A percentile compares a stretch with the other conserved stretches of the same genome.
Evolutionary conservation across 2,797 vertebrate species (phyloP).

Genomic region (Craterocephalus amniculus): DNA sequence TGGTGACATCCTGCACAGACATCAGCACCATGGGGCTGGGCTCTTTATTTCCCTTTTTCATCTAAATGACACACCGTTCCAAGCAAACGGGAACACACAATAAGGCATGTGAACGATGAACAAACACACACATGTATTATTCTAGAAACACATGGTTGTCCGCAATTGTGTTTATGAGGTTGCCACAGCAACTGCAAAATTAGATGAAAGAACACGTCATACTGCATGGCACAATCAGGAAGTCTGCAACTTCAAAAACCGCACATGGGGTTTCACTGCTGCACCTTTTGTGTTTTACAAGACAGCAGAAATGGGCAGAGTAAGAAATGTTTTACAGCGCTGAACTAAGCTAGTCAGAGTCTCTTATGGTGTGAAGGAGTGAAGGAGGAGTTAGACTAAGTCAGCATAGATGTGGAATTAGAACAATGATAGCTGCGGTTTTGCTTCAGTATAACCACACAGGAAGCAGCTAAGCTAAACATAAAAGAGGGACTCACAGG

Average conservation of each 20-base stretch:
- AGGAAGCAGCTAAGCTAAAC: constrained; percentile 59
- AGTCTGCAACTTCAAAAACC: constrained; percentile 28
- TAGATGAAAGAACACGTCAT: constrained; percentile 5
- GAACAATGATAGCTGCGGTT: constrained; percentile 44
- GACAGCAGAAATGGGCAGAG: background rate
- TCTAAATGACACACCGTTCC: constrained; percentile 71
- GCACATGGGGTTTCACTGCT: constrained; percentile 7
- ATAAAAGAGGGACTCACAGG: constrained; percentile 86
- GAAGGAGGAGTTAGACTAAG: constrained; percentile 13
- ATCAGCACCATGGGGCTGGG: constrained; percentile 92
- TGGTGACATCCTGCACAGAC: constrained; percentile 88
- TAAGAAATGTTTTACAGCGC: constrained; percentile 3
- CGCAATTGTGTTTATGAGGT: constrained; percentile 19
- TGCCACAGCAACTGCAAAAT: constrained; percentile 57
- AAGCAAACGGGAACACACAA: constrained; percentile 14
- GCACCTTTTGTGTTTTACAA: background rate
- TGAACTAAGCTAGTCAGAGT: constrained; percentile 18
- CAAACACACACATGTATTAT: constrained; percentile 28
- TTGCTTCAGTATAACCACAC: constrained; percentile 50
- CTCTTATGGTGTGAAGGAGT: background rate
- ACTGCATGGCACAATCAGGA: constrained; percentile 43
- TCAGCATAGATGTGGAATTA: constrained; percentile 44
- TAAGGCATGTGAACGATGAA: constrained; percentile 14
- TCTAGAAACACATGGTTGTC: constrained; percentile 25
- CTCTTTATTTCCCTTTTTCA: constrained; percentile 90